Percentiles rank a stretch among this genome's conserved stretches.
phyloP scores from a whole-genome alignment of 2,888 invertebrate genomes.

The Hedychridium roseum region DNA sequence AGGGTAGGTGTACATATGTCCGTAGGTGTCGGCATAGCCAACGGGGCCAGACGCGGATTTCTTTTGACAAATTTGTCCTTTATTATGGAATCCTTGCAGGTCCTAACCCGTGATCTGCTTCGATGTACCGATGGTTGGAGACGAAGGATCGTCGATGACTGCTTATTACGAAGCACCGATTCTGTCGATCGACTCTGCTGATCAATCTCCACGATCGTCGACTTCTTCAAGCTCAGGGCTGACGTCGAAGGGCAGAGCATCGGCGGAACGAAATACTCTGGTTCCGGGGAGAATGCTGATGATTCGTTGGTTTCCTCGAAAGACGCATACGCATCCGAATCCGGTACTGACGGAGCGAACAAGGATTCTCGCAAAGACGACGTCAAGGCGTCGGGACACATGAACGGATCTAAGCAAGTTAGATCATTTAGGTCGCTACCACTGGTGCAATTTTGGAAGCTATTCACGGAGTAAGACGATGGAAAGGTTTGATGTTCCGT shows the following conservation, averaged over 20 bases:
- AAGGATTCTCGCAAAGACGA: constrained; percentile 57
- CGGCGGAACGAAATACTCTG: constrained; percentile 19
- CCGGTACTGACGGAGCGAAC: constrained; percentile 53
- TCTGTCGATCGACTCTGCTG: constrained; percentile 54
- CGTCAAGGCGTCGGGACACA: constrained; percentile 54
- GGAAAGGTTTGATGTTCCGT: constrained; percentile 49
- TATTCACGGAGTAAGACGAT: constrained; percentile 56
- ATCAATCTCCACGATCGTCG: constrained; percentile 18
- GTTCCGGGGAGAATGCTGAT: constrained; percentile 17
- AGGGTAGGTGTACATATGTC: constrained; percentile 56
- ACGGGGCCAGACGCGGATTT: constrained; percentile 42
- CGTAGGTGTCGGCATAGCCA: constrained; percentile 53
- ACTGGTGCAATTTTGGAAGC: constrained; percentile 52
- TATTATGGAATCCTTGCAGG: constrained; percentile 36
- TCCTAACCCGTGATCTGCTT: constrained; percentile 37
- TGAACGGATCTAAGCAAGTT: constrained; percentile 53
- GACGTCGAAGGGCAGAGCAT: constrained; percentile 44
- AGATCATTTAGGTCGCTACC: constrained; percentile 55
- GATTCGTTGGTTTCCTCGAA: constrained; percentile 54
- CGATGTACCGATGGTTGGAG: constrained; percentile 45
- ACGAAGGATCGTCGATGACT: constrained; percentile 35
- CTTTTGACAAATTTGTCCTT: constrained; percentile 34
- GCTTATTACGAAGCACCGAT: constrained; percentile 41
- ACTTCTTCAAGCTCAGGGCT: constrained; percentile 46
- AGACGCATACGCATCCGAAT: constrained; percentile 56